Evolutionary conservation across 2,113 vertebrate species (phyloP), one percentile per base, ranked within the genome.

Genomic region (Rhabdomys dilectus): DNA sequence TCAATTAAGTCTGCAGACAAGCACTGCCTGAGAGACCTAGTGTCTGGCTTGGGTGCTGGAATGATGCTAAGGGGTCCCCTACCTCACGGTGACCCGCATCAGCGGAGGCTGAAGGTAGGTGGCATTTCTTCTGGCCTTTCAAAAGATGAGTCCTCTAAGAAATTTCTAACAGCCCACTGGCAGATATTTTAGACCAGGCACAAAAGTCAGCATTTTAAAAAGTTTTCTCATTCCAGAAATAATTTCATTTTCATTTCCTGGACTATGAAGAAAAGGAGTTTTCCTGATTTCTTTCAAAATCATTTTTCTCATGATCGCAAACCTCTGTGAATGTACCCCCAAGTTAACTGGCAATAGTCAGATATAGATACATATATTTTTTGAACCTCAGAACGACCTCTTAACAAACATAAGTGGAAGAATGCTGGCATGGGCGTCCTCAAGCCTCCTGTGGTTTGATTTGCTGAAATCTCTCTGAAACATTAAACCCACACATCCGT

Each of bases 331-430:
- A 7, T 77, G 39, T 82, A 31, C 58, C 62, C 87, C 51, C 88
- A 66, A 96, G 75, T 86, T 60, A 56, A 97, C 60, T 11, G 48
- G 36, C 51, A 36, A 7, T 84, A 88, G 51, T 93, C 21, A 91
- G 81, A 81, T 90, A 62, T 42, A 90, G 3, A 34, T 17, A 3
- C 8, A 73, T 86, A 29, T 76, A 51, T 22, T 91, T 94, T 78
- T 94, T 85, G 53, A 66, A 95, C 6, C 88, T 97, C 68, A 56
- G 21, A 53, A 39, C 7, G 84, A 72, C 53, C 26, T 96, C 97
- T 84, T 4, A 84, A 70, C 29, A 51, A 89, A 95, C 96, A 87
- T 53, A 51, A 76, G 86, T 80, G n/a, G 78, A 70, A 39, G 56
- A 80, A 19, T 36, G 24, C 82, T 39, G 68, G 92, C 95, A 75